Evolutionary conservation across 2,113 vertebrate species (phyloP).

Genomic region (Hippocampus abdominalis): DNA sequence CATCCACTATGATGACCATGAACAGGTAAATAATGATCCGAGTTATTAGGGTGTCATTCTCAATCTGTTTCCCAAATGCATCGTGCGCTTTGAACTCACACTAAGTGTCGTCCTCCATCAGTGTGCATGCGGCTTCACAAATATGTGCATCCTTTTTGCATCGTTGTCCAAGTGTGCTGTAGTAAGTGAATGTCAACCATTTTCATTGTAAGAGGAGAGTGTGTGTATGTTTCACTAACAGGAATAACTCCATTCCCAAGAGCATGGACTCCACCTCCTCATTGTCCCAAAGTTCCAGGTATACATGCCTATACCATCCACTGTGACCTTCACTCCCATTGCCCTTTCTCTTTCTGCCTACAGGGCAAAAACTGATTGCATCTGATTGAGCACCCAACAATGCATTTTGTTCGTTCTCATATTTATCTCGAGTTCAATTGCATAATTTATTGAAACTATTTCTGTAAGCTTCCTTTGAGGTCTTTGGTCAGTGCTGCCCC

Average conservation of each 20-base stretch:
- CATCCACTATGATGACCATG: conserved; percentile 66
- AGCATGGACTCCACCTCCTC: conserved; percentile 65
- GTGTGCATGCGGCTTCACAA: conserved; percentile 6
- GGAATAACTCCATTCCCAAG: conserved; percentile 74
- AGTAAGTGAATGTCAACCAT: conserved; percentile 30
- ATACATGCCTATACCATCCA: conserved; percentile 42
- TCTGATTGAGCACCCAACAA: background rate
- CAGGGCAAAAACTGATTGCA: conserved; percentile 12
- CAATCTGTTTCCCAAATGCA: background rate
- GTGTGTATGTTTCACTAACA: conserved; percentile 75
- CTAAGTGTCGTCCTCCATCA: conserved; percentile 16
- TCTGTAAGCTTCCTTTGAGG: conserved; percentile 1
- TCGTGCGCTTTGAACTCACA: conserved; percentile 22
- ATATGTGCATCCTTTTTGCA: conserved; percentile 10
- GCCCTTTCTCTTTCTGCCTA: conserved; percentile 17
- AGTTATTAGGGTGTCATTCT: background rate
- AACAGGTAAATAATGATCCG: conserved; percentile 67
- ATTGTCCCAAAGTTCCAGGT: conserved; percentile 65
- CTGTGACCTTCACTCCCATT: conserved; percentile 15
- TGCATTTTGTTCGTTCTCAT: conserved; percentile 1
- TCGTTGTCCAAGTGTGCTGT: conserved; percentile 7
- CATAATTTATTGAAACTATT: background rate
- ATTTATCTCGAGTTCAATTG: background rate
- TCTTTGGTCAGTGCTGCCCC: conserved; percentile 10
- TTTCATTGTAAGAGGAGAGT: conserved; percentile 57